Base-by-base conservation (phyloP, 37 sponge, comb jelly and placozoan genomes). In the Axinella damicornis region DNA sequence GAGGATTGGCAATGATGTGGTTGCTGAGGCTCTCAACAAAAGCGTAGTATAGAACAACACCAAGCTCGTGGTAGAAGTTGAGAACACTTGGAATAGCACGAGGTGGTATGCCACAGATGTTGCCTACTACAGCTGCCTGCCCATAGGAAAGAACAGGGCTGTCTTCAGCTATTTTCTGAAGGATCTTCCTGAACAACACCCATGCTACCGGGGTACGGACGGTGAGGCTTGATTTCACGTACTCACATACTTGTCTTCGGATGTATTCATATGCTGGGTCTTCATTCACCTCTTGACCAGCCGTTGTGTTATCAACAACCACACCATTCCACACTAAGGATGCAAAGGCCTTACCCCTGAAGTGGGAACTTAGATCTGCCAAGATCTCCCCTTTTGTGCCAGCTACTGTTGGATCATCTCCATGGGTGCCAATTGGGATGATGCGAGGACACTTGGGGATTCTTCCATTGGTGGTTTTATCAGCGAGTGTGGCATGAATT, bases 21-120 rank as follows among this genome's bases (percentile, higher is more conserved):
- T 40, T 1, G 5, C 52, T 30, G 12, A 90, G 21, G 0, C 58
- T 78, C 1, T 34, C 24, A 24, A 90, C 53, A 17, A 84, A 1
- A 33, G 21, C 2, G 63, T 85, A 90, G 69, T 80, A 66, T 6
- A 90, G 53, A 24, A 90, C 65, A 0, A 80, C 81, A 32, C 74
- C 90, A 16, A 84, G 81, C 19, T 90, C 81, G 65, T 90, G 90
- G 57, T 84, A 90, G 57, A 84, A 90, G 18, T 65, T 20, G 12
- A 90, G 84, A 20, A 80, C 90, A 84, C 73, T 79, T 40, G 57
- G 24, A 41, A 90, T 53, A 35, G 18, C 57, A 17, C 57, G 61
- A 17, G 57, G 24, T 21, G 73, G 57, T 17, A 90, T 84, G 1
- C n/a, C 19, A 39, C 80, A 73, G 15, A 20, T 33, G 31, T 56